Evolutionary conservation across 92 coral and sea anemone species (phyloP), one percentile per base, ranked within the genome.

Genomic region (Porites cylindrica): DNA sequence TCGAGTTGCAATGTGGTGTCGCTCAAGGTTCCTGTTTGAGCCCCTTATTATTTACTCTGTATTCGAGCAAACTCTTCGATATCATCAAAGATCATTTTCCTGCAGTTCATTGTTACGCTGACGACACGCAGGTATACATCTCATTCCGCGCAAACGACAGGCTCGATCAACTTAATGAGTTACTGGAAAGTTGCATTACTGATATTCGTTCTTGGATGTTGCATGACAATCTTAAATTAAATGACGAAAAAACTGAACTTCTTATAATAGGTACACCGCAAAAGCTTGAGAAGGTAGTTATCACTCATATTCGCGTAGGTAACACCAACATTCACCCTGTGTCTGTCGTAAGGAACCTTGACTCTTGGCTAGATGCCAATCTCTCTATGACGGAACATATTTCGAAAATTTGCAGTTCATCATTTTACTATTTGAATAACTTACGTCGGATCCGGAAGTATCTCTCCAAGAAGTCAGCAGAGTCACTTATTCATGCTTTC

Each of bases 361-460:
- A n/a, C 32, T n/a, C 32, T 12, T 68, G 51, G 73, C 6, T 68
- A 5, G 73, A 68, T 68, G 9, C 73, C 32, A 68, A 26, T 21
- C 51, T n/a, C 26, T 24, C 13, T 21, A 68, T 68, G 73, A 68
- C 7, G 32, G 32, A 68, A 21, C 73, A 26, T 24, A 21, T 68
- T 21, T n/a, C 73, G 23, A 68, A 68, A 68, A 6, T 9, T n/a
- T 21, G 2, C 29, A 68, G 38, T 13, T n/a, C 73, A 68, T n/a
- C 73, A 68, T 68, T 68, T n/a, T 26, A 19, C 73, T 68, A 68
- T 7, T n/a, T 68, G 73, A 21, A 68, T 21, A 68, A 68, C 51
- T 1, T 68, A n/a, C 26, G 51, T 68, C 51, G 14, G 26, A 68
- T 68, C 11, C 7, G 73, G 32, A 68, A 68, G 14, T 68, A 26